Base-by-base conservation (phyloP, 2,113 vertebrate species). In the Leptosomus discolor region DNA sequence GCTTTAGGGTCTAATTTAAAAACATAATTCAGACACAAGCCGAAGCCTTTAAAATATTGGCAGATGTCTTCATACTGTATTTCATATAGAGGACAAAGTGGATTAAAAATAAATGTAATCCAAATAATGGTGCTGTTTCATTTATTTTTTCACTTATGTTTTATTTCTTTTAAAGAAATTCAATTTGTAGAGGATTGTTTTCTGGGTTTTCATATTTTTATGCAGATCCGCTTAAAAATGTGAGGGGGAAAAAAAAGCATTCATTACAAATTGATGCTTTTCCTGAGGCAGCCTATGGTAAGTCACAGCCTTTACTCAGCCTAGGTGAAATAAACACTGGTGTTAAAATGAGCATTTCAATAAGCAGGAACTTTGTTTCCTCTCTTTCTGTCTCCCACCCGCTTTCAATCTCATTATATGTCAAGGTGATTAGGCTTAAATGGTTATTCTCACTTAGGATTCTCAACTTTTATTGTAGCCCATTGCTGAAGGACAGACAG, bases 1-100 rank as follows among this genome's bases (percentile, higher is more conserved):
- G 97, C 97, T 97, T 97, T 84, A 96, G 96, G 97, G 97, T 96
- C 96, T 97, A 94, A 97, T 98, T 98, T 98, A 95, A 96, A 98
- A 98, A 97, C 87, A 92, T 95, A 96, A 98, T 96, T 95, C 94
- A 97, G 92, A 94, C 88, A 80, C 68, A 75, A 93, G 96, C 96
- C 96, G 97, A 97, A 97, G 97, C 96, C 95, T 97, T 97, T 98
- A 93, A 97, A 97, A 97, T 96, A 97, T 94, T 97, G 97, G 97
- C 97, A 98, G 97, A 96, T 97, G 97, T 95, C 97, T 97, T 95
- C 82, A 95, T 97, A 93, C 81, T 85, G 73, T 90, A 79, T 97
- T 98, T 96, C 94, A 88, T 88, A 88, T 37, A 94, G 92, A 97
- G 96, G 98, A 95, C 97, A 97, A 96, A 97, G 93, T 97, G 96